phyloP scores from a whole-genome alignment of 2,888 invertebrate species.

The Polydrusus pterygomalis region DNA sequence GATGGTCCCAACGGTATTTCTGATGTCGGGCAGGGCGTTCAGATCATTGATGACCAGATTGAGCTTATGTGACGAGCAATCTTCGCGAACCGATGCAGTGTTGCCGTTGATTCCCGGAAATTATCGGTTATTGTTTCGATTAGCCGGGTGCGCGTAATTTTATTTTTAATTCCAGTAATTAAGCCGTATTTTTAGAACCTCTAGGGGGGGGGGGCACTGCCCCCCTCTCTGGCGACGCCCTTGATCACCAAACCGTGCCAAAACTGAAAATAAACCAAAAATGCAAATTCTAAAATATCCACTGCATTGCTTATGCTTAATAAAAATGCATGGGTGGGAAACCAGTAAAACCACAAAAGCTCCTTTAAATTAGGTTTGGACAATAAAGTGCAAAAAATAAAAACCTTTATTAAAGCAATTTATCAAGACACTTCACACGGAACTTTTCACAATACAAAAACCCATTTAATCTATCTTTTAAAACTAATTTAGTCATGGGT shows the following conservation, averaged over 20 bases:
- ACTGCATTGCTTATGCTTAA: background rate
- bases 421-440: slow-evolving; percentile 54
- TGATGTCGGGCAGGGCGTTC: too few relatives aligned
- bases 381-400: slow-evolving; percentile 44
- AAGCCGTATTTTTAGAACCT: too few relatives aligned
- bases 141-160: too few relatives aligned
- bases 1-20: too few relatives aligned
- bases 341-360: slow-evolving; percentile 38
- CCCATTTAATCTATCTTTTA: slow-evolving; percentile 56
- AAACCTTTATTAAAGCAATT: slow-evolving; percentile 51
- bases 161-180: too few relatives aligned
- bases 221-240: too few relatives aligned
- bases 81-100: too few relatives aligned
- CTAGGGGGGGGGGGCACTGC: too few relatives aligned
- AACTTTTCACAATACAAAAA: slow-evolving; percentile 52
- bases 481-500: slow-evolving; percentile 56
- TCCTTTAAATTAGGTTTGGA: slow-evolving; percentile 41
- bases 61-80: too few relatives aligned
- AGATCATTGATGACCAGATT: too few relatives aligned
- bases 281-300: slow-evolving; percentile 11
- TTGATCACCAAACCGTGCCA: background rate
- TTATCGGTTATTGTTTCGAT: too few relatives aligned
- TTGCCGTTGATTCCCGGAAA: too few relatives aligned
- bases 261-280: background rate
- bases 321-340: slow-evolving; percentile 38